phyloP scores from a whole-genome alignment of 2,888 invertebrate genomes.

The Stratiomys singularior region DNA sequence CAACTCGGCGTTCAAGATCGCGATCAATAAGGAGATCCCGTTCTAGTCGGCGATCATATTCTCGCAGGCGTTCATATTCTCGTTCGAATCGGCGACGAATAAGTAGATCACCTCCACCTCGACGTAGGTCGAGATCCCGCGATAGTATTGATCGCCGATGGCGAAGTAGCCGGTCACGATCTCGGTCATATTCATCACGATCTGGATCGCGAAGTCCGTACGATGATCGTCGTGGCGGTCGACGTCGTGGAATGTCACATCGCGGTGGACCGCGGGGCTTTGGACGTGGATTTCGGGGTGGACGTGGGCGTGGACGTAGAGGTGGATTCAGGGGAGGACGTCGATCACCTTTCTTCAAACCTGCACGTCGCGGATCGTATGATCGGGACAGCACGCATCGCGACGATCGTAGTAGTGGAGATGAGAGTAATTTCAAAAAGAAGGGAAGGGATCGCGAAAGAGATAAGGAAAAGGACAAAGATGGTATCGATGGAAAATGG shows the following conservation, averaged over 20 bases:
- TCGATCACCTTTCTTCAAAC: slow-evolving; percentile 54
- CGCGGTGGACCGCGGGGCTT: slow-evolving; percentile 56
- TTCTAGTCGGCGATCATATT: slow-evolving; percentile 55
- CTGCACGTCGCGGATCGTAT: slow-evolving; percentile 50
- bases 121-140: slow-evolving; percentile 67
- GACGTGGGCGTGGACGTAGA: slow-evolving; percentile 71
- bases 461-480: background rate
- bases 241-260: slow-evolving; percentile 28
- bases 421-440: background rate
- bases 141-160: slow-evolving; percentile 47
- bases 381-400: background rate
- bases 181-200: slow-evolving; percentile 60
- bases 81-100: slow-evolving; percentile 66
- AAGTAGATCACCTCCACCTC: slow-evolving; percentile 51
- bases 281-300: slow-evolving; percentile 70
- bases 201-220: slow-evolving; percentile 54
- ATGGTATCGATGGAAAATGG: slow-evolving; percentile 66
- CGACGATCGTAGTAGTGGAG: slow-evolving; percentile 24
- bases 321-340: slow-evolving; percentile 67
- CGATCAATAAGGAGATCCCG: slow-evolving; percentile 60
- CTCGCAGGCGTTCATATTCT: slow-evolving; percentile 59
- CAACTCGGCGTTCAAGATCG: slow-evolving; percentile 50
- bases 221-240: slow-evolving; percentile 45
- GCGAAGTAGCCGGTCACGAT: slow-evolving; percentile 53
- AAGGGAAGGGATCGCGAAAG: slow-evolving; percentile 58